Conservation (phyloP, 2,113 vertebrate genomes). For the Mormoops blainvillei region DNA sequence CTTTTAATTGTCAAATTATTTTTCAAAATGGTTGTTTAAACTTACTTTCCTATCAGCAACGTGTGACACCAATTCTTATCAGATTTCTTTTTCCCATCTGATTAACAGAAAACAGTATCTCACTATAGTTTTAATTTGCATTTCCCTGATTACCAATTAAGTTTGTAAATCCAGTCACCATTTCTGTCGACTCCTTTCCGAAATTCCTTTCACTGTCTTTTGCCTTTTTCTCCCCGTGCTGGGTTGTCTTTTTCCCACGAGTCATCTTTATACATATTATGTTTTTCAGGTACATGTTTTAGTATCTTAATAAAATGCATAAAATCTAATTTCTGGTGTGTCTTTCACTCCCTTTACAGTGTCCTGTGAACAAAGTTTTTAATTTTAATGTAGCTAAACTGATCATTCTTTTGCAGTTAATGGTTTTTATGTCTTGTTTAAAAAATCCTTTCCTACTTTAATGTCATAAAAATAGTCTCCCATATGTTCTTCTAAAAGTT, state of each 20-base stretch:
- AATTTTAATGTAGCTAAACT: slow-evolving; percentile 2
- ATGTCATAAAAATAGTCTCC: not conserved
- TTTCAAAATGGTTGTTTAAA: not conserved
- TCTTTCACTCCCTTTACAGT: not conserved
- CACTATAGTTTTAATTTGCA: not conserved
- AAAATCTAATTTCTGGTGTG: not conserved
- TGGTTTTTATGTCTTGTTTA: not conserved
- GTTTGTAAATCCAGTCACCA: not conserved
- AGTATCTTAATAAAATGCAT: not conserved
- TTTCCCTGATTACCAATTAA: not conserved
- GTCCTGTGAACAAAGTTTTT: not conserved
- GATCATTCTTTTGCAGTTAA: not conserved
- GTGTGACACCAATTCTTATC: not conserved
- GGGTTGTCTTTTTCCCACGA: not conserved
- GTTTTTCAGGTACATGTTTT: not conserved
- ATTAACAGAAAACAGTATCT: not conserved
- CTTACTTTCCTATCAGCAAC: not conserved
- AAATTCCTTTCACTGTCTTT: not conserved
- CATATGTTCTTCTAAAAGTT: not conserved
- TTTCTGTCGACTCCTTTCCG: not conserved
- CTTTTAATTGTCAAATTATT: not conserved
- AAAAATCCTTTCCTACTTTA: not conserved
- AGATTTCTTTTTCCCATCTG: not conserved
- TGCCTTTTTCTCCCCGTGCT: not conserved
- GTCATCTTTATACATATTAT: not conserved